A percentile compares a stretch with the other conserved stretches of the same genome.
Evolutionary conservation across 2,113 vertebrate genomes (phyloP).

Genomic region (Agapornis roseicollis): DNA sequence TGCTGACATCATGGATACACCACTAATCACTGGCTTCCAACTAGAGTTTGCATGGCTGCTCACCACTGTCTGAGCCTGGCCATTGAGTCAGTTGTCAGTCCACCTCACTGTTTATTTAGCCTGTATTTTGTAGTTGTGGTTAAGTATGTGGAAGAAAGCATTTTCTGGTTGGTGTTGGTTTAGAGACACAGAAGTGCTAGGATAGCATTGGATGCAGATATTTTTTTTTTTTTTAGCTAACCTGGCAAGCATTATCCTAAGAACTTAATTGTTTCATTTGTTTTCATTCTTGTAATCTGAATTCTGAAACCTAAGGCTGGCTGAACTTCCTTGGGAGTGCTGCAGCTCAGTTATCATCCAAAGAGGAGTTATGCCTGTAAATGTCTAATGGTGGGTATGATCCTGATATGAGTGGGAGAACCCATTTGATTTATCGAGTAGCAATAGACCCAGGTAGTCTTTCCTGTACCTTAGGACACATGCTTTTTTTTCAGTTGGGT

Average conservation of each 20-base stretch:
- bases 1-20: neutral
- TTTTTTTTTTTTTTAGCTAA: neutral
- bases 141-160: neutral
- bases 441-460: neutral
- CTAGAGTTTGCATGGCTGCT: too few species aligned
- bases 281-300: neutral
- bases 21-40: too few species aligned
- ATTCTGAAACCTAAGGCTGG: neutral
- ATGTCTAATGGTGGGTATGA: neutral
- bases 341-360: neutral
- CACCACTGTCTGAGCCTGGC: too few species aligned
- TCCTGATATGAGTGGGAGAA: neutral
- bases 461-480: neutral
- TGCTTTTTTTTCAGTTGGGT: neutral
- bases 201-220: neutral
- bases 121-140: neutral
- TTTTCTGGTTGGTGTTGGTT: neutral
- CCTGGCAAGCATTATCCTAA: neutral
- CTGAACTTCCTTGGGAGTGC: neutral
- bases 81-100: too few species aligned
- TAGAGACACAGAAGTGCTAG: neutral
- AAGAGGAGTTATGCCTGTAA: neutral
- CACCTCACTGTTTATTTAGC: neutral
- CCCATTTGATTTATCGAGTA: neutral
- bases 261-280: neutral